Percentiles rank a stretch among this genome's conserved stretches.
These are phyloP conservation scores for Taenioides sp. DNA, from an alignment of 2,797 vertebrate species.

Conservation along the genomic window DNA sequence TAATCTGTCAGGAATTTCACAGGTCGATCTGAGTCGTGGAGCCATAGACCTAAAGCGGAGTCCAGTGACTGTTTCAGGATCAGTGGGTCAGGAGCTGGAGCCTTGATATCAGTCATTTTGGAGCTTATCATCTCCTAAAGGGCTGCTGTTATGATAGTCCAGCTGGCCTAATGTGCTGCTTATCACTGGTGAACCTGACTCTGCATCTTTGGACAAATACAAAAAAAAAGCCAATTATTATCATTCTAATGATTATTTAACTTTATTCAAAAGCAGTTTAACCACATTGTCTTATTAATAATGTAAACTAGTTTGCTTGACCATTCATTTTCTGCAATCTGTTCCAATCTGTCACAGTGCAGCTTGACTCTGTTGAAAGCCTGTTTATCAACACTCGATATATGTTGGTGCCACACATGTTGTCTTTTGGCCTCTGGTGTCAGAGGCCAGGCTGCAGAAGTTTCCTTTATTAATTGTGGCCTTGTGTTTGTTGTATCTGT, in stretches of 20 bases:
- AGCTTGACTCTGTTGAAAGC: conserved; percentile 38
- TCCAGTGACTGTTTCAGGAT: conserved; percentile 42
- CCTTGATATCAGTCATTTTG: conserved; percentile 64
- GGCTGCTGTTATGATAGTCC: conserved; percentile 59
- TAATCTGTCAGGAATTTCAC: conserved; percentile 62
- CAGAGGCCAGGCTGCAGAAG: conserved; percentile 72
- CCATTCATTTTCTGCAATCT: not conserved
- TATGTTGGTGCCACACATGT: conserved; percentile 51
- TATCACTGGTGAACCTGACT: conserved; percentile 61
- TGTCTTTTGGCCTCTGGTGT: conserved; percentile 59
- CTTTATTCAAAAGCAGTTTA: not conserved
- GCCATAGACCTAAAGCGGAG: conserved; percentile 24
- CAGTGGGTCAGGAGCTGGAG: conserved; percentile 66
- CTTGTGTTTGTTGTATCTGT: conserved; percentile 34
- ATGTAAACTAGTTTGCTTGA: not conserved
- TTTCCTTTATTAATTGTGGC: conserved; percentile 70
- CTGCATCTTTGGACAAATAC: not conserved
- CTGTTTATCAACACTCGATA: conserved; percentile 48
- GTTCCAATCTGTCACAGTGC: conserved; percentile 15
- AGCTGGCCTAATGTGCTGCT: conserved; percentile 56
- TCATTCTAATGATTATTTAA: not conserved
- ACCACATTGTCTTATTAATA: not conserved
- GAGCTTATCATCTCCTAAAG: conserved; percentile 65
- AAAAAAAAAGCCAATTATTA: not conserved
- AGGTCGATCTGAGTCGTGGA: conserved; percentile 35